These are phyloP conservation scores for Xenus cinereus DNA, from an alignment of 2,113 vertebrate genomes.

Conservation along the genomic window DNA sequence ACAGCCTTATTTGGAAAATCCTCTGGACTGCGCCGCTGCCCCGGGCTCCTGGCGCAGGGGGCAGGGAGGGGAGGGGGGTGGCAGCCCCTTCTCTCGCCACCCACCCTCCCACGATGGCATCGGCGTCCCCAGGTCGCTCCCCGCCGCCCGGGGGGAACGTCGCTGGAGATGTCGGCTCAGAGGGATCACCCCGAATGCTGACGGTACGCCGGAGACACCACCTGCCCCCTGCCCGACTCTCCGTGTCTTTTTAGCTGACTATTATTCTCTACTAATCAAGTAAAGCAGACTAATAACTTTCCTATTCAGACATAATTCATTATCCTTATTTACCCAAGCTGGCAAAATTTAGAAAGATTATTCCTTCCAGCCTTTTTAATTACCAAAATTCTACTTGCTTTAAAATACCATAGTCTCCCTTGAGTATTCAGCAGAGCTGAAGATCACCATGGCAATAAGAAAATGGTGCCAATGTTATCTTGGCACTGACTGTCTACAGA, in stretches of 20 bases:
- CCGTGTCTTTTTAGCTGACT: neutral
- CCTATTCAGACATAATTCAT: slow-evolving; percentile 49
- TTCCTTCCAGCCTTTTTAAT: slow-evolving; percentile 77
- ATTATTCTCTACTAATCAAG: neutral
- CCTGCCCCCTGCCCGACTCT: neutral
- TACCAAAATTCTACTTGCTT: slow-evolving; percentile 77
- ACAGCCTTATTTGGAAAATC: neutral
- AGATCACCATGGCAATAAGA: slow-evolving; percentile 81
- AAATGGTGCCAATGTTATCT: slow-evolving; percentile 73
- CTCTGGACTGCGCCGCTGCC: rapidly evolving
- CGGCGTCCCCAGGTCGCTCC: neutral
- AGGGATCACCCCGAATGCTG: neutral
- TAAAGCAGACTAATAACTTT: slow-evolving; percentile 32
- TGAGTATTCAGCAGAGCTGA: slow-evolving; percentile 74
- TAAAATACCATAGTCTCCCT: slow-evolving; percentile 74
- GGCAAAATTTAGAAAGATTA: slow-evolving; percentile 66
- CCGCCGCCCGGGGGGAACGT: rapidly evolving
- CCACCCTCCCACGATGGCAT: neutral
- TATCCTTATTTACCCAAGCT: slow-evolving; percentile 66
- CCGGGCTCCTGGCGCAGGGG: rapidly evolving
- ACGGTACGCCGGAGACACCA: neutral
- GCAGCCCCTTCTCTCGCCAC: neutral
- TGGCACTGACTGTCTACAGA: slow-evolving; percentile 64
- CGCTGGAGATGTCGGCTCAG: rapidly evolving
- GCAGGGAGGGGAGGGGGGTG: neutral